Evolutionary conservation across 1,140 invertebrate genomes (phyloP).

Genomic region (Calycopis cecrops): DNA sequence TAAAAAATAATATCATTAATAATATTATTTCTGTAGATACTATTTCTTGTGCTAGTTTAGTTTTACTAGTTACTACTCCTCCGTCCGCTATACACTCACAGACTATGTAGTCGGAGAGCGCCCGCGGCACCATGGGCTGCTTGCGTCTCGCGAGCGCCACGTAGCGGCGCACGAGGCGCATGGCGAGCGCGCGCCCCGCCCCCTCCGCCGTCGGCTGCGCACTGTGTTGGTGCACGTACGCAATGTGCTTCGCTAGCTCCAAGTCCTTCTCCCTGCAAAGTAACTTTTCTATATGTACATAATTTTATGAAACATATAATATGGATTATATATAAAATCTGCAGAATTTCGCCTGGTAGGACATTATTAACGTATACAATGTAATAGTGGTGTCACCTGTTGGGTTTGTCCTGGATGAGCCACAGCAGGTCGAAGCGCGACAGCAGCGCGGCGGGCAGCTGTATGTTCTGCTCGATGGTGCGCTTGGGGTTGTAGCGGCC

Average conservation of each 20-base stretch:
- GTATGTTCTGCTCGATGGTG: slow-evolving; percentile 97
- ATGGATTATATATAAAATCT: neutral
- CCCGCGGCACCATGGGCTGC: slow-evolving; percentile 89
- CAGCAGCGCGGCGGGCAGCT: slow-evolving; percentile 97
- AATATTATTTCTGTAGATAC: too few relatives aligned
- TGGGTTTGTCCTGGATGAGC: slow-evolving; percentile 96
- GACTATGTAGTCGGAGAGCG: slow-evolving; percentile 94
- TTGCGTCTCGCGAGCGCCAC: slow-evolving; percentile 94
- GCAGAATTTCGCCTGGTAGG: too few relatives aligned
- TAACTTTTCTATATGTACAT: neutral
- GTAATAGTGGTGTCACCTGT: slow-evolving; percentile 73
- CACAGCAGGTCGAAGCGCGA: slow-evolving; percentile 98
- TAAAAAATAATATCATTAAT: too few relatives aligned
- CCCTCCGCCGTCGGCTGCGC: slow-evolving; percentile 87
- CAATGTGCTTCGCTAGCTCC: slow-evolving; percentile 96
- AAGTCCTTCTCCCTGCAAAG: slow-evolving; percentile 87
- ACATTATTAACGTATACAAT: too few relatives aligned
- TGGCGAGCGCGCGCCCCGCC: slow-evolving; percentile 88
- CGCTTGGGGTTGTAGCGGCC: slow-evolving; percentile 98
- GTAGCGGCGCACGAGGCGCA: slow-evolving; percentile 96
- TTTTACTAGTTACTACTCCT: too few relatives aligned
- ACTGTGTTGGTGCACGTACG: slow-evolving; percentile 96
- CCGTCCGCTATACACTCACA: slow-evolving; percentile 71
- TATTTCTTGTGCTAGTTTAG: too few relatives aligned
- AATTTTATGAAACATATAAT: slow-evolving; percentile 4